These are phyloP conservation scores for Eupithecia pulchellata DNA, from an alignment of 2,888 invertebrate species.

Conservation along the genomic window DNA sequence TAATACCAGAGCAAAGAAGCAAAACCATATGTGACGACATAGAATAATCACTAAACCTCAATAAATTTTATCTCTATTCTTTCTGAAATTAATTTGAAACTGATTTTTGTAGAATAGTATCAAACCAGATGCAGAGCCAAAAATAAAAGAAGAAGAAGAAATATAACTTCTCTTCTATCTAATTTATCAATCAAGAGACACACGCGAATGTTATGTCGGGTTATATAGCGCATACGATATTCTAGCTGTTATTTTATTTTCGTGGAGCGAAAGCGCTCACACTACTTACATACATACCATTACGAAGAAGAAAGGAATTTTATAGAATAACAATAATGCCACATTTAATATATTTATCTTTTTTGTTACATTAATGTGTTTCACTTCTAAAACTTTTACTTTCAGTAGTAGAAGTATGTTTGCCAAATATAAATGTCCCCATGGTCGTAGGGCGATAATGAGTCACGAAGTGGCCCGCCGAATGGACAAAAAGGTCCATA, in stretches of 20 bases:
- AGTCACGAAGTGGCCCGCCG: conserved; percentile 33
- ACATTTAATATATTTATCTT: neutral
- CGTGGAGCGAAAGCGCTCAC: neutral
- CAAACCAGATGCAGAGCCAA: no score
- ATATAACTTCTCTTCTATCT: conserved; percentile 3
- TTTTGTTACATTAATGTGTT: neutral
- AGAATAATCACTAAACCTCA: neutral
- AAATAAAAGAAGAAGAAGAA: no score
- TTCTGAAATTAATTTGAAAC: no score
- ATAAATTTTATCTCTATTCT: no score
- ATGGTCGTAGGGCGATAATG: conserved; percentile 36
- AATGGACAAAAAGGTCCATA: conserved; percentile 21
- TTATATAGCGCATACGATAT: neutral
- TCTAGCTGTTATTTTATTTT: neutral
- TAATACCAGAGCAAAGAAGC: neutral
- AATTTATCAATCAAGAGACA: neutral
- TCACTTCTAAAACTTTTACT: neutral
- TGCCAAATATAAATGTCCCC: conserved; percentile 27
- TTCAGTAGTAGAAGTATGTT: conserved; percentile 12
- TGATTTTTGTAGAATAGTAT: no score
- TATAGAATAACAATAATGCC: no score
- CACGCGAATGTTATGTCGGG: neutral
- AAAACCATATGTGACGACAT: neutral
- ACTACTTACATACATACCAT: neutral
- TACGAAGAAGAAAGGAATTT: no score